Evolutionary conservation across 2,113 vertebrate species (phyloP).

Genomic region (Motacilla tschutschensis): DNA sequence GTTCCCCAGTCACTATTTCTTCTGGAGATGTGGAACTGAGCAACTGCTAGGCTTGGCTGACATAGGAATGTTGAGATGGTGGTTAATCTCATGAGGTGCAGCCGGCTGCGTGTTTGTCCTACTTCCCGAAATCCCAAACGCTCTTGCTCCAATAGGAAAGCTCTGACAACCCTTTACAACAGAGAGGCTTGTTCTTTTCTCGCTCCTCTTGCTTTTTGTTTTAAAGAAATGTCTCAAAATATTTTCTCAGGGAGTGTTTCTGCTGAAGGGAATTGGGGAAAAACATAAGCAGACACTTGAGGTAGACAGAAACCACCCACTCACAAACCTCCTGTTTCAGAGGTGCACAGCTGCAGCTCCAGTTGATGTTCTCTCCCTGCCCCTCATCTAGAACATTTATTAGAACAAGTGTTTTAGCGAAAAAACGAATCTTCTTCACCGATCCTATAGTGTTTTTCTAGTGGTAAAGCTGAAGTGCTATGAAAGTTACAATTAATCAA

Average conservation of each 20-base stretch:
- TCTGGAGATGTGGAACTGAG: neutral
- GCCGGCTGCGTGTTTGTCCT: accelerated
- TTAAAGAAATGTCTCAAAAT: neutral
- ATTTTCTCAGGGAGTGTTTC: neutral
- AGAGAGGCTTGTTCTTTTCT: neutral
- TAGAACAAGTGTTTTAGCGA: neutral
- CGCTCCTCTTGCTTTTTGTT: neutral
- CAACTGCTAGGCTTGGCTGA: neutral
- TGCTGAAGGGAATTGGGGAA: neutral
- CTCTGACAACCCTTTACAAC: neutral
- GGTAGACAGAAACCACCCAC: neutral
- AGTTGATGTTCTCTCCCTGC: neutral
- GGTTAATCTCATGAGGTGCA: accelerated
- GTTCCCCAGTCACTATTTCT: neutral
- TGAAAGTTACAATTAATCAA: neutral
- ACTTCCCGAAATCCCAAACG: neutral
- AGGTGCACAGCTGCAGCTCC: neutral
- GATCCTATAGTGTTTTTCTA: neutral
- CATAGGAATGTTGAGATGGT: accelerated
- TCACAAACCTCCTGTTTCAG: neutral
- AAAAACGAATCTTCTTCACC: neutral
- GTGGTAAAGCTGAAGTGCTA: neutral
- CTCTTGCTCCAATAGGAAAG: neutral
- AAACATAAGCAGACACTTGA: neutral
- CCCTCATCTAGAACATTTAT: neutral